A percentile compares a stretch with the other conserved stretches of the same genome.
These are phyloP conservation scores for Eupithecia centaureata DNA, from an alignment of 2,888 invertebrate species.

Conservation along the genomic window DNA sequence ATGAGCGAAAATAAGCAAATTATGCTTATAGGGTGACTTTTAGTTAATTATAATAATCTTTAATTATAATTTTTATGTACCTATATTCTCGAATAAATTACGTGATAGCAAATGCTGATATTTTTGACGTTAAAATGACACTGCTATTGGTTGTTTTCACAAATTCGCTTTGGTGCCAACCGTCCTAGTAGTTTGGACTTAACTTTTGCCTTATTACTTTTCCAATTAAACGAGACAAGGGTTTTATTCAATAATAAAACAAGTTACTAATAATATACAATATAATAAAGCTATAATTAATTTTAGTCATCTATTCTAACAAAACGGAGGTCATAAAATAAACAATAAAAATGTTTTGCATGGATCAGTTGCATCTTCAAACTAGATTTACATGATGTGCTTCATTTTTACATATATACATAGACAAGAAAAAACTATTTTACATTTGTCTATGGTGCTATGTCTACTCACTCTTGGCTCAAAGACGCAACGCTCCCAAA, in stretches of 20 bases:
- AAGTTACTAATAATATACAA: conserved; percentile 53
- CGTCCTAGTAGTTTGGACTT: too few relatives aligned
- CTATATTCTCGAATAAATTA: too few relatives aligned
- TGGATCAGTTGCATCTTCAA: conserved; percentile 18
- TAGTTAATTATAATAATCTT: too few relatives aligned
- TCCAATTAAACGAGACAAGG: background rate
- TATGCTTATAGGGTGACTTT: too few relatives aligned
- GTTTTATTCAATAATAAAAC: conserved; percentile 47
- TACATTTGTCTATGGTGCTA: background rate
- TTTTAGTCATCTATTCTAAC: conserved; percentile 62
- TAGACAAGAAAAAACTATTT: background rate
- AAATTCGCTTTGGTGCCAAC: too few relatives aligned
- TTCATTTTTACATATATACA: background rate
- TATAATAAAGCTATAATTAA: conserved; percentile 62
- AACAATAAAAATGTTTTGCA: conserved; percentile 30
- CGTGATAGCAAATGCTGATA: too few relatives aligned
- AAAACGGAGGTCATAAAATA: conserved; percentile 57
- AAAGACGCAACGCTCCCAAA: conserved; percentile 19
- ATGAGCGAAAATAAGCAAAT: too few relatives aligned
- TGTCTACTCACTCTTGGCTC: background rate
- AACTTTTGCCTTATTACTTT: background rate
- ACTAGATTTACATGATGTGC: background rate
- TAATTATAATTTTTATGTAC: too few relatives aligned
- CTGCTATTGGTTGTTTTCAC: too few relatives aligned
- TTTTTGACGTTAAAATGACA: too few relatives aligned